phyloP scores from a whole-genome alignment of 1,140 invertebrate genomes.

The Drosophila melanogaster region DNA sequence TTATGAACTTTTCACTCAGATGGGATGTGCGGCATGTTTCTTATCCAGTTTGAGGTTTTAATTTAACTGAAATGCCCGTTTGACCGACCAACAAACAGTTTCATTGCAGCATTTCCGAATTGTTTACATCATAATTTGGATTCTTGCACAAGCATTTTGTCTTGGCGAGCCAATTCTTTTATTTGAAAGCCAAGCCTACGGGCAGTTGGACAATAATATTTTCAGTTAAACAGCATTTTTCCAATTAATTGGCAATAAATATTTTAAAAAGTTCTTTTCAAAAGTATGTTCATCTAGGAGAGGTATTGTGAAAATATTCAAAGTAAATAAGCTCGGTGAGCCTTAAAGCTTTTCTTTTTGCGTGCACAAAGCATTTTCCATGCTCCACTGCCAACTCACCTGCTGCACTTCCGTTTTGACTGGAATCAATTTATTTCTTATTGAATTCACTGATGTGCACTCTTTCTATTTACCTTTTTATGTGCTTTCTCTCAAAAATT shows the following conservation, averaged over 20 bases:
- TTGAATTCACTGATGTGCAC: constrained; percentile 38
- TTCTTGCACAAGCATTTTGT: constrained; percentile 21
- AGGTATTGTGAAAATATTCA: neutral
- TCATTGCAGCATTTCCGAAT: constrained; percentile 38
- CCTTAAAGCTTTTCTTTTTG: neutral
- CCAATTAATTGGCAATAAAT: constrained; percentile 7
- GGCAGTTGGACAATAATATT: constrained; percentile 17
- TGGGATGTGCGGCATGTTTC: constrained; percentile 34
- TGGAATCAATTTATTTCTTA: constrained; percentile 43
- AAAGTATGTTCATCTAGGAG: neutral
- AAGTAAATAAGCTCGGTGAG: neutral
- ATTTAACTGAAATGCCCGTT: constrained; percentile 52
- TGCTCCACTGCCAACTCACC: constrained; percentile 26
- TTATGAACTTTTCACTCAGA: constrained; percentile 61
- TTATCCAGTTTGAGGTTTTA: constrained; percentile 38
- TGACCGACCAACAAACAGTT: constrained; percentile 32
- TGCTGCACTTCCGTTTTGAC: constrained; percentile 28
- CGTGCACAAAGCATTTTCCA: constrained; percentile 19
- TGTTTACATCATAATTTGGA: constrained; percentile 46
- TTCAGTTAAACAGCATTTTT: neutral
- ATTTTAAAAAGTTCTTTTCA: neutral
- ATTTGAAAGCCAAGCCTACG: constrained; percentile 6
- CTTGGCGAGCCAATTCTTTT: constrained; percentile 1
- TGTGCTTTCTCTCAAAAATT: constrained; percentile 10
- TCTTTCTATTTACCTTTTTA: constrained; percentile 38